A percentile compares a stretch with the other conserved stretches of the same genome.
phyloP scores from a whole-genome alignment of 2,888 invertebrate genomes.

The Agapetus fuscipes region DNA sequence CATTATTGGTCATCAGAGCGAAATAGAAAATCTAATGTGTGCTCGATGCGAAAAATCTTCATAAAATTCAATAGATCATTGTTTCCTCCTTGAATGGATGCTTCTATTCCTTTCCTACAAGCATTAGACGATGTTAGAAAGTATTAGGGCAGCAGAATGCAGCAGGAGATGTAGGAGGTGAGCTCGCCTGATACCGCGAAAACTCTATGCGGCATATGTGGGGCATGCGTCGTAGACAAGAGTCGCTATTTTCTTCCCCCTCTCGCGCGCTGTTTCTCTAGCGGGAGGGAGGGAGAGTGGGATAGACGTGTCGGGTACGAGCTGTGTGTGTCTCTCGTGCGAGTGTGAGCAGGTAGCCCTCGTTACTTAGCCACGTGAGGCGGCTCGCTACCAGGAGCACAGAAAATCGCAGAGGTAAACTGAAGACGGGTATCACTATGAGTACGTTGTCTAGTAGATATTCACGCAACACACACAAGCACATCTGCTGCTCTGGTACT shows the following conservation, averaged over 20 bases:
- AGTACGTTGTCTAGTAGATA: no score
- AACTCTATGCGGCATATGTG: constrained; percentile 3
- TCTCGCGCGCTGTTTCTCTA: neutral
- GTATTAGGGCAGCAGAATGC: constrained; percentile 37
- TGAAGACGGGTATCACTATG: no score
- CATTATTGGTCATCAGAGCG: no score
- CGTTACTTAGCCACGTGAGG: neutral
- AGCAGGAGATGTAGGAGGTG: constrained; percentile 28
- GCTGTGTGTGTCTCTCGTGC: neutral
- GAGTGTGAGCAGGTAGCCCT: neutral
- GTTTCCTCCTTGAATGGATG: no score
- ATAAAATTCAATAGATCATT: no score
- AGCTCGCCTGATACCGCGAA: neutral
- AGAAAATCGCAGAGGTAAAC: no score
- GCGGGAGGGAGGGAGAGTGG: neutral
- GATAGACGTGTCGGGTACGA: neutral
- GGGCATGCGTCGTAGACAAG: neutral
- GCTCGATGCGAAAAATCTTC: no score
- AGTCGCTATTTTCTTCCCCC: neutral
- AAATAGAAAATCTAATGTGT: no score
- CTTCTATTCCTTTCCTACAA: constrained; percentile 24
- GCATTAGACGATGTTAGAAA: constrained; percentile 49
- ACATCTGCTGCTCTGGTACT: no score
- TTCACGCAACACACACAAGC: no score
- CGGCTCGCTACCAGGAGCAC: no score